Conservation (phyloP, 2,888 invertebrate species). For the Yponomeuta malinellus region DNA sequence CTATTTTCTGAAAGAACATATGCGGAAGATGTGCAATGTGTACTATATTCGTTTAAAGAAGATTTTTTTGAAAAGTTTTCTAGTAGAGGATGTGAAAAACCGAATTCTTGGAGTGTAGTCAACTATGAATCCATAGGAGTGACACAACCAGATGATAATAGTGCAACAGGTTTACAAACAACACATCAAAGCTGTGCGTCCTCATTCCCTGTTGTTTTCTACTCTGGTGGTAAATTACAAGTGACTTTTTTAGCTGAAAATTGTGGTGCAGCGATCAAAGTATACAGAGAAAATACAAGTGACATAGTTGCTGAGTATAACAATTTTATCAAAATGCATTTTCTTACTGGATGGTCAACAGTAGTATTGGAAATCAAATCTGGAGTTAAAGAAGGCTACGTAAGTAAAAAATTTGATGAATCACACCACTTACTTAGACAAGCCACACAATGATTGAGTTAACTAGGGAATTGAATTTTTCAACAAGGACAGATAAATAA, state of each 20-base stretch:
- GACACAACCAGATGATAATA: constrained; percentile 14
- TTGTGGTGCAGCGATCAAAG: neutral
- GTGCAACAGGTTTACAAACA: constrained; percentile 24
- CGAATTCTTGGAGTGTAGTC: constrained; percentile 23
- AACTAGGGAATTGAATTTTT: no score
- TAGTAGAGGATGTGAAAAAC: constrained; percentile 21
- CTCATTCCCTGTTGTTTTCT: constrained; percentile 27
- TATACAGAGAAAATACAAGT: neutral
- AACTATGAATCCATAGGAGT: constrained; percentile 19
- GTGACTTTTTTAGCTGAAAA: constrained; percentile 22
- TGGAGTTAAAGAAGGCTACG: neutral
- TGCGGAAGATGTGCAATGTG: constrained; percentile 22
- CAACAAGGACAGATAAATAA: no score
- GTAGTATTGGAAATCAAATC: neutral
- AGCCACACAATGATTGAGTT: no score
- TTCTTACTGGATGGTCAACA: neutral
- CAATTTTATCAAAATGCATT: neutral
- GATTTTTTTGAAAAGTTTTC: constrained; percentile 22
- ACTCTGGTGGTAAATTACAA: constrained; percentile 24
- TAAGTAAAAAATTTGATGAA: neutral
- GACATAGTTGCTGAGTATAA: neutral
- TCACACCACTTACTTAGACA: no score
- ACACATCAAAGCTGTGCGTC: constrained; percentile 27
- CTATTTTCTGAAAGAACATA: neutral
- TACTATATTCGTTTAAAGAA: constrained; percentile 24